Percentiles rank a stretch among this genome's conserved stretches.
phyloP scores from a whole-genome alignment of 2,797 vertebrate genomes.

The Rhinogobio ventralis region DNA sequence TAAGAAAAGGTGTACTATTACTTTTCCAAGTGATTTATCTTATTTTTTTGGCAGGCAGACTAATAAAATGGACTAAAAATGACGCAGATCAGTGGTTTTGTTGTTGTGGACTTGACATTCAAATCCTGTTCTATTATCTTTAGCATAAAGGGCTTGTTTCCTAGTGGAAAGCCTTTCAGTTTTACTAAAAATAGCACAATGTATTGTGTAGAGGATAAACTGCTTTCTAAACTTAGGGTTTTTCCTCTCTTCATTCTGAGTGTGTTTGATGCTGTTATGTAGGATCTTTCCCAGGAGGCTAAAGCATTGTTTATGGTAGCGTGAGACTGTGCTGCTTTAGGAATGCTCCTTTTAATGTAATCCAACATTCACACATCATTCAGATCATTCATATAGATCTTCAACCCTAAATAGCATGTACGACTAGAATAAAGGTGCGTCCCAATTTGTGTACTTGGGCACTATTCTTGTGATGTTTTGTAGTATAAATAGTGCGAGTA shows the following conservation, averaged over 20 bases:
- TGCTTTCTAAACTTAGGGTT: neutral
- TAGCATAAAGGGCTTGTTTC: neutral
- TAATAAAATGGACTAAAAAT: neutral
- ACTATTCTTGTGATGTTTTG: too few relatives aligned
- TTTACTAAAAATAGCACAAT: conserved; percentile 20
- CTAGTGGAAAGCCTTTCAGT: neutral
- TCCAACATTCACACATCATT: neutral
- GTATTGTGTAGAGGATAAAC: neutral
- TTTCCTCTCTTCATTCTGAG: conserved; percentile 1
- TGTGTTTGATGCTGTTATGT: neutral
- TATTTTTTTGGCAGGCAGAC: neutral
- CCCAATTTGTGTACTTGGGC: too few relatives aligned
- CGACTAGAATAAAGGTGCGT: neutral
- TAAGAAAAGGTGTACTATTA: neutral
- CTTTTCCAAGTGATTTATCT: neutral
- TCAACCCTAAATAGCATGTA: neutral
- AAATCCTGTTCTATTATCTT: neutral
- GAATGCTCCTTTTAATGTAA: neutral
- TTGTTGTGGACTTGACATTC: neutral
- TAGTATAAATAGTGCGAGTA: too few relatives aligned
- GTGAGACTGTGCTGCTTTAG: conserved; percentile 45
- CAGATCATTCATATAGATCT: conserved; percentile 30
- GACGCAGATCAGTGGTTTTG: neutral
- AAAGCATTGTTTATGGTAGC: conserved; percentile 22
- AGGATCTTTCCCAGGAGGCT: neutral